Evolutionary conservation across 2,797 vertebrate species (phyloP).

Genomic region (Pelochelys cantorii): DNA sequence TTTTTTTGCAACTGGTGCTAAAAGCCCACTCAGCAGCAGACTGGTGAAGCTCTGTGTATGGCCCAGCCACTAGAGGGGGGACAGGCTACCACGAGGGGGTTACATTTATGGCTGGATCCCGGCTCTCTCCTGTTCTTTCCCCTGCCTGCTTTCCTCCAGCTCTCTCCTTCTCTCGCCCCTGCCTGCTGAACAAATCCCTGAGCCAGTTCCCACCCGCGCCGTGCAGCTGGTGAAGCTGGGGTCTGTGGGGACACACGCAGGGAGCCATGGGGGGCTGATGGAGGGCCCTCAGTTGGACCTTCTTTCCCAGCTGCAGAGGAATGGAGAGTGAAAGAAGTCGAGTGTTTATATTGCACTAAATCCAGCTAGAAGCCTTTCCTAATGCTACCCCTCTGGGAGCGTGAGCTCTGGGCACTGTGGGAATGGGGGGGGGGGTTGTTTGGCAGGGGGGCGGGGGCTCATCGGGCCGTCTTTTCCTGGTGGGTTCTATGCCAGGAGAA

Average conservation of each 20-base stretch:
- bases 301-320: neutral
- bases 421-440: neutral
- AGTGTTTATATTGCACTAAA: neutral
- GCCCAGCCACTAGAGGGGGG: neutral
- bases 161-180: neutral
- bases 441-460: too few species aligned
- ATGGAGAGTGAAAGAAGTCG: neutral
- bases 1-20: neutral
- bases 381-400: neutral
- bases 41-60: rapidly evolving
- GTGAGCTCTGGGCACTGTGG: neutral
- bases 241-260: neutral
- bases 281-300: neutral
- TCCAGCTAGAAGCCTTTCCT: neutral
- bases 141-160: neutral
- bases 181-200: neutral
- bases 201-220: neutral
- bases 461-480: neutral
- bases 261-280: neutral
- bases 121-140: neutral
- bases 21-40: neutral
- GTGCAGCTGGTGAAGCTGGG: neutral
- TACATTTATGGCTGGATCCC: neutral
- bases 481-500: neutral
- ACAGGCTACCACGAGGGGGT: too few species aligned